Percentiles rank a stretch among this genome's conserved stretches.
Conservation (phyloP, 2,888 invertebrate species). For the Lasioglossum calceatum region DNA sequence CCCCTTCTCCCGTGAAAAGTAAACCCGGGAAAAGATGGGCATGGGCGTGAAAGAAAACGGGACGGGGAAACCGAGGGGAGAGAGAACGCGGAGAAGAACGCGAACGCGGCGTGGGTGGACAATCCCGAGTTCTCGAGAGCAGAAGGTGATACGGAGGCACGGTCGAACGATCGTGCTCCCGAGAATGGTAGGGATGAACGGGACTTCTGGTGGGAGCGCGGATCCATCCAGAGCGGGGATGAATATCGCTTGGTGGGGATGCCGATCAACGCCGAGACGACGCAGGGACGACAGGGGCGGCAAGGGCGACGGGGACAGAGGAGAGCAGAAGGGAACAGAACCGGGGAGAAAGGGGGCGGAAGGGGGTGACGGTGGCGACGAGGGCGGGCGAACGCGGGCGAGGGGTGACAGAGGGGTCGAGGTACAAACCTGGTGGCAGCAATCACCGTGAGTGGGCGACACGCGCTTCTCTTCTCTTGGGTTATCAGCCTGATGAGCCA, state of each 20-base stretch:
- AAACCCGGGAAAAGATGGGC: slow-evolving; percentile 60
- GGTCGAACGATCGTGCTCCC: slow-evolving; percentile 58
- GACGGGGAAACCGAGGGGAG: slow-evolving; percentile 42
- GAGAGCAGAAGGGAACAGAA: slow-evolving; percentile 44
- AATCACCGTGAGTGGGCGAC: slow-evolving; percentile 84
- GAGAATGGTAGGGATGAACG: slow-evolving; percentile 56
- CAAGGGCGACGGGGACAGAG: slow-evolving; percentile 33
- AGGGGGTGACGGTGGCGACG: slow-evolving; percentile 51
- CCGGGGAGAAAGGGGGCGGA: neutral
- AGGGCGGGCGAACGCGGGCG: slow-evolving; percentile 36
- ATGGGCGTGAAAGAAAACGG: slow-evolving; percentile 60
- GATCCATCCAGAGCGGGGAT: slow-evolving; percentile 44
- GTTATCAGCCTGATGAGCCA: slow-evolving; percentile 82
- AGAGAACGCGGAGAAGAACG: slow-evolving; percentile 40
- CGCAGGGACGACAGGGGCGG: slow-evolving; percentile 37
- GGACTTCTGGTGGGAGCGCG: slow-evolving; percentile 53
- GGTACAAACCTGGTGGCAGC: slow-evolving; percentile 78
- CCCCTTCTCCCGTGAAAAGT: neutral
- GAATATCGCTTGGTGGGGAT: slow-evolving; percentile 41
- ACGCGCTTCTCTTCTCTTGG: slow-evolving; percentile 77
- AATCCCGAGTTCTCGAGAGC: slow-evolving; percentile 59
- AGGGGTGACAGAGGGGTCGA: slow-evolving; percentile 58
- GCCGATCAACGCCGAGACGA: slow-evolving; percentile 52
- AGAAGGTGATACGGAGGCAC: slow-evolving; percentile 71
- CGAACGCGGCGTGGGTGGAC: slow-evolving; percentile 66